Base-by-base conservation (phyloP, 2,888 invertebrate genomes). In the Rugalucina vietnamica region DNA sequence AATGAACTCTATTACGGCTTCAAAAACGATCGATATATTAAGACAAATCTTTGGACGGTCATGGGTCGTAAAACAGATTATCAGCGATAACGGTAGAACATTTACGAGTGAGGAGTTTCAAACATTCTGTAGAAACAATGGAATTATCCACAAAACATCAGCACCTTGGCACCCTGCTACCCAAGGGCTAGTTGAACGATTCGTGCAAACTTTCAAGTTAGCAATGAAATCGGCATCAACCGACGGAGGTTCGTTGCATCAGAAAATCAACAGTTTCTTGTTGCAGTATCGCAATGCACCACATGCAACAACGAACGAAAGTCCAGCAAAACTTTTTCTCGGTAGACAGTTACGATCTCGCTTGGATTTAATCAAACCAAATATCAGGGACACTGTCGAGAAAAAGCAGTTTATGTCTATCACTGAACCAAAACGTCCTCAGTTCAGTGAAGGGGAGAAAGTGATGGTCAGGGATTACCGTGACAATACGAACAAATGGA, bases 121-220 rank as follows among this genome's bases (percentile, higher is more conserved):
- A 37, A 32, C 54, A 24, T 86, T 88, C 60, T 75, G 81, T 49
- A 49, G 76, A 21, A 49, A 27, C 21, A 90, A 90, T 74, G 84
- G 85, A 10, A 88, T 88, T 24, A 75, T 34, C 21, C 86, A 87
- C 72, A 79, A 80, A 24, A 82, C 36, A 50, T 79, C 83, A 32
- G 87, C 85, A 14, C 80, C 82, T 18, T 83, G 69, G 27, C 79
- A 87, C 29, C 86, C 88, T 3, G 49, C 77, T 18, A 89, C 86
- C 24, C 84, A 88, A 39, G 85, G 89, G 54, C 71, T 86, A 24
- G 87, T 75, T 2, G 88, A 89, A 76, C 34, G 88, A 29, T 86
- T 87, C 37, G 81, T 84, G 1, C 81, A 81, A 34, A 81, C 87
- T 29, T 89, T 90, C 65, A 90, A 89, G 79, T 57, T 54, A 14